phyloP scores from a whole-genome alignment of 1,140 invertebrate species.

The Monomorium pharaonis region DNA sequence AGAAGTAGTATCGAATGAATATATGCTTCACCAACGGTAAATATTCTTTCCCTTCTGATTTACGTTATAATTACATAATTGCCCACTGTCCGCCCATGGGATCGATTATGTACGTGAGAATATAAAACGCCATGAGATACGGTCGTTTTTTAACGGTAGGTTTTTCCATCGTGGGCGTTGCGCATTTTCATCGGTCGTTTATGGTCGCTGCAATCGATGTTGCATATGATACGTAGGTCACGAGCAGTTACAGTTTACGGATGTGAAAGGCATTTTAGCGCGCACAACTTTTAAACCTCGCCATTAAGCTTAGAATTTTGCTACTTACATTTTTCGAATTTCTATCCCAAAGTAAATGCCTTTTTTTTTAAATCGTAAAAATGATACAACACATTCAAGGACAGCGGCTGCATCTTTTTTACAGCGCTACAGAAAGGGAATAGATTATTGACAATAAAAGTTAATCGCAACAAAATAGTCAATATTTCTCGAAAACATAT shows the following conservation, averaged over 20 bases:
- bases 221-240: conserved; percentile 33
- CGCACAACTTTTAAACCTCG: neutral
- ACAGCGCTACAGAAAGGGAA: neutral
- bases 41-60: conserved; percentile 7
- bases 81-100: neutral
- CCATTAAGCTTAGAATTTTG: neutral
- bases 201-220: conserved; percentile 14
- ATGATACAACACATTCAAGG: too few relatives aligned
- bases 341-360: neutral
- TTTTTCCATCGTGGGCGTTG: conserved; percentile 23
- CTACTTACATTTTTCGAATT: neutral
- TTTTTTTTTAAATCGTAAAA: neutral
- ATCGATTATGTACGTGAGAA: neutral
- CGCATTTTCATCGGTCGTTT: conserved; percentile 1
- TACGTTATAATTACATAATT: conserved; percentile 43
- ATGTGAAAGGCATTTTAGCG: conserved; percentile 28
- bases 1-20: neutral
- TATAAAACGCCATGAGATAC: conserved; percentile 21
- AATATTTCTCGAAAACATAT: neutral
- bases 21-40: neutral
- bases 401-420: neutral
- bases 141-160: neutral
- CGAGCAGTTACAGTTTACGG: conserved; percentile 10
- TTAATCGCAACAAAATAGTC: neutral
- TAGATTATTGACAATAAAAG: neutral